These are phyloP conservation scores for Ictalurus punctatus DNA, from an alignment of 2,113 vertebrate genomes.

Conservation along the genomic window DNA sequence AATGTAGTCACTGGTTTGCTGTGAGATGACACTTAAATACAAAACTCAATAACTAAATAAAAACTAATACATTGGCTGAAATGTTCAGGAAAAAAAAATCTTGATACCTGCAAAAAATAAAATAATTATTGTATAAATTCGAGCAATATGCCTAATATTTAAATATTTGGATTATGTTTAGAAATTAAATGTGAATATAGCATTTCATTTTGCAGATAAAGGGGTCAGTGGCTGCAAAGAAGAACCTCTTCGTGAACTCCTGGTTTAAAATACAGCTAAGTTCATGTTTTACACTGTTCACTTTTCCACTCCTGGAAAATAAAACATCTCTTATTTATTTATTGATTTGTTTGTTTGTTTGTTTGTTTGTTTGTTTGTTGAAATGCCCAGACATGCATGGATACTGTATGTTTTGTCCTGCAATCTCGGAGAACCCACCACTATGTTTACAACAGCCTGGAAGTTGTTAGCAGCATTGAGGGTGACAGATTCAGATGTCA, in stretches of 20 bases:
- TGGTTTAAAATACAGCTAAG: background rate
- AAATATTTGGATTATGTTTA: background rate
- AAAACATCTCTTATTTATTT: too few species aligned
- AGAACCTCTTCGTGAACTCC: background rate
- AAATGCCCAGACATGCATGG: background rate
- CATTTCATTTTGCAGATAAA: background rate
- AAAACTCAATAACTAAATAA: background rate
- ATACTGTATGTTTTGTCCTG: background rate
- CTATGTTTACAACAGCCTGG: conserved; percentile 55
- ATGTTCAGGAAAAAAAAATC: too few species aligned
- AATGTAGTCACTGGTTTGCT: too few species aligned
- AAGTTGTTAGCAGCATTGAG: conserved; percentile 47
- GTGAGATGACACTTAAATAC: background rate
- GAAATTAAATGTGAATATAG: background rate
- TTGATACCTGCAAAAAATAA: background rate
- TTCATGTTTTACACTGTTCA: background rate
- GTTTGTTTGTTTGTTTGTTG: too few species aligned
- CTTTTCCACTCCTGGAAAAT: background rate
- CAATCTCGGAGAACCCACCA: conserved; percentile 36
- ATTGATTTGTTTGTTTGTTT: too few species aligned
- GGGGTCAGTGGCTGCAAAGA: background rate
- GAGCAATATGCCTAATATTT: background rate
- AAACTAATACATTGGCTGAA: too few species aligned
- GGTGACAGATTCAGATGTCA: conserved; percentile 38
- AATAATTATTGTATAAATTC: background rate